Evolutionary conservation across 2,797 vertebrate genomes (phyloP), one percentile per base, ranked within the genome.

Genomic region (Labeo calbasu): DNA sequence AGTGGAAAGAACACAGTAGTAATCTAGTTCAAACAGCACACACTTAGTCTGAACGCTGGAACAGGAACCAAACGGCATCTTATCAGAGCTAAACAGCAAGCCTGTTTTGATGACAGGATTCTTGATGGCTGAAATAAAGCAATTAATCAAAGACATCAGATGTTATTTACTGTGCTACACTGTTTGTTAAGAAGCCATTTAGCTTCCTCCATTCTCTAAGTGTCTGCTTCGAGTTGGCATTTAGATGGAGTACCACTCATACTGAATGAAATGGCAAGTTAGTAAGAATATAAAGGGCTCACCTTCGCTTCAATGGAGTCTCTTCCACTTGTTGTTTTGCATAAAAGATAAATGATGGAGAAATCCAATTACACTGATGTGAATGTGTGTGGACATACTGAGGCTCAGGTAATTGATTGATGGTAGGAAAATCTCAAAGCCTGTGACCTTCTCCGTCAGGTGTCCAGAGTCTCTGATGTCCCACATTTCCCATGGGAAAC

Each of bases 351-450:
- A 72, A 66, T 68, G 69, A 77, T 4, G 17, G 43, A 53, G 32
- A 15, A 85, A 80, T 81, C 79, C n/a, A 83, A 85, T 88, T 88
- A 81, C 63, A 28, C 46, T 83, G 80, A 86, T 83, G 80, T 72
- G 77, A 80, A 88, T 81, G 69, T 66, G 14, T 80, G 48, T 85
- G 53, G 77, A 79, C 87, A 76, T 61, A 69, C 57, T 75, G 55
- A 76, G 23, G 36, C 70, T 70, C 36, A 77, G 85, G 55, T 85
- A 86, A 83, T 77, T 86, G 85, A 86, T 80, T 76, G 76, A 86
- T 80, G 79, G 40, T 66, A n/a, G 63, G 48, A 77, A 57, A 40
- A 59, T 59, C 70, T 85, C 17, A 76, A 65, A 83, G 46, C 79
- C 65, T 46, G 10, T 85, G 83, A 88, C 66, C 83, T 72, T 80